These are phyloP conservation scores for Drosophila melanogaster DNA, from an alignment of 1,140 invertebrate species.

Conservation along the genomic window Release_6_plus_ISO1_MT NT_033777.3:30506001-30506500, in stretches of 20 bases:
- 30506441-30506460: not conserved
- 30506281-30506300: not conserved
- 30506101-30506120: not conserved
- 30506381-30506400: not conserved
- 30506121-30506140: not conserved
- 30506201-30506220: too few species aligned
- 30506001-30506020: not conserved
- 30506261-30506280: not conserved
- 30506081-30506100: not conserved
- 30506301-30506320: not conserved
- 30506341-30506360: not conserved
- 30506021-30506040: not conserved
- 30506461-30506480: not conserved
- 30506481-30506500: not conserved
- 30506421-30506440: not conserved
- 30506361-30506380: slow-evolving; percentile 4
- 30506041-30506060: not conserved
- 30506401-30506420: not conserved
- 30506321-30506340: not conserved
- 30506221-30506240: not conserved
- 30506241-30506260: not conserved
- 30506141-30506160: not conserved
- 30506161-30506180: not conserved
- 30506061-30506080: slow-evolving; percentile 1
- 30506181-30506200: not conserved